phyloP scores from a whole-genome alignment of 64 coral and sea anemone species.

The Pocillopora damicornis region DNA sequence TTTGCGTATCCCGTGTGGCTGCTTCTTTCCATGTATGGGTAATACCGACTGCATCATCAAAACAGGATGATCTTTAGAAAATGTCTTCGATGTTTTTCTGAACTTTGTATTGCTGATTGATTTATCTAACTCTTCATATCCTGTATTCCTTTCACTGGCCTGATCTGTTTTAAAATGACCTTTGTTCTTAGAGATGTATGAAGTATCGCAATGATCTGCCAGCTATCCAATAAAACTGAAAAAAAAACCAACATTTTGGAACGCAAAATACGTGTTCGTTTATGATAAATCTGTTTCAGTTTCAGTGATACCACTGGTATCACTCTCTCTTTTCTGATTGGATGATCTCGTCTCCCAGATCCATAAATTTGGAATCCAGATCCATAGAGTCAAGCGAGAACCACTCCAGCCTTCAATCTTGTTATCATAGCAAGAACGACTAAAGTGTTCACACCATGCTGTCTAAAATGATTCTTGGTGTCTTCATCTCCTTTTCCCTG shows the following conservation, averaged over 20 bases:
- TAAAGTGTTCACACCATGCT: background rate
- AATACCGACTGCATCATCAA: too few species aligned
- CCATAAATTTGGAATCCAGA: background rate
- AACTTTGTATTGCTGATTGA: too few species aligned
- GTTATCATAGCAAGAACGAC: background rate
- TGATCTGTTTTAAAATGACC: too few species aligned
- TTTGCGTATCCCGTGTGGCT: too few species aligned
- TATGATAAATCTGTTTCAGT: background rate
- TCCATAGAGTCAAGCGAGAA: background rate
- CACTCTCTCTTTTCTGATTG: background rate
- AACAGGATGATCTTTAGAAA: too few species aligned
- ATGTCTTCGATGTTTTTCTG: too few species aligned
- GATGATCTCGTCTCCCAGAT: background rate
- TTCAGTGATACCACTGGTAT: background rate
- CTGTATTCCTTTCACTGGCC: too few species aligned
- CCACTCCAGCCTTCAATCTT: background rate
- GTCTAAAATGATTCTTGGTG: background rate
- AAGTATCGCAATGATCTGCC: too few species aligned
- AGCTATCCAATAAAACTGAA: too few species aligned
- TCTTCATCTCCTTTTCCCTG: background rate
- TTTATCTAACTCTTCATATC: too few species aligned
- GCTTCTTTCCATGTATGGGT: too few species aligned
- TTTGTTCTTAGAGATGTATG: too few species aligned
- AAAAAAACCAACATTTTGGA: background rate
- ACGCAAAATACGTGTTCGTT: background rate